phyloP scores from a whole-genome alignment of 2,113 vertebrate genomes.

The Scatophagus argus region DNA sequence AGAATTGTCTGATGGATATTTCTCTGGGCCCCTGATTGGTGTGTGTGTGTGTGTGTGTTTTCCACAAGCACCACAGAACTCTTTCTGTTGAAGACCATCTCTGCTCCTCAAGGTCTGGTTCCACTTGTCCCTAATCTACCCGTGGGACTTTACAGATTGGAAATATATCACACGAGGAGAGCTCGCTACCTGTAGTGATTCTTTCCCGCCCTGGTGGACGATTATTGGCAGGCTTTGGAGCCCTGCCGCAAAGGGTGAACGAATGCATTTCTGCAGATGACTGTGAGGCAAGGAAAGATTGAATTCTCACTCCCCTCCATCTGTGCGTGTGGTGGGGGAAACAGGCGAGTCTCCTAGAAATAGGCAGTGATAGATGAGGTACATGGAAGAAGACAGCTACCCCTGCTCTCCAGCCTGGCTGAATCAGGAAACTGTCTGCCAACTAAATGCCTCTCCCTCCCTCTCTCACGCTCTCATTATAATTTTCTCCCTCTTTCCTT shows the following conservation, averaged over 20 bases:
- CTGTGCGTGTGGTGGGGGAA: constrained; percentile 66
- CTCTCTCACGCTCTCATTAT: constrained; percentile 74
- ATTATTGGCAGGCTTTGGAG: constrained; percentile 74
- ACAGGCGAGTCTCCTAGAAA: constrained; percentile 75
- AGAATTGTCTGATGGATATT: neutral
- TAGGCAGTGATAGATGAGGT: constrained; percentile 85
- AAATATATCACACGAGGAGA: constrained; percentile 75
- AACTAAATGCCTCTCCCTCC: constrained; percentile 72
- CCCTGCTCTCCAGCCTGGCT: constrained; percentile 80
- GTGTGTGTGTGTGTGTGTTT: neutral
- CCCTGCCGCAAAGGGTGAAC: constrained; percentile 69
- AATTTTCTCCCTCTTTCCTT: constrained; percentile 72
- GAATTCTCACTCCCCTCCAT: constrained; percentile 72
- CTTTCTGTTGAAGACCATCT: constrained; percentile 19
- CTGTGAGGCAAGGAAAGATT: constrained; percentile 81
- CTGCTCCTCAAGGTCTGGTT: constrained; percentile 35
- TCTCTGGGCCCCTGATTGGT: neutral
- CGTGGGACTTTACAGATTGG: constrained; percentile 75
- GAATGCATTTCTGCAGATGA: constrained; percentile 80
- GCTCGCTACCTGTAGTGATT: constrained; percentile 70
- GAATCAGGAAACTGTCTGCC: constrained; percentile 84
- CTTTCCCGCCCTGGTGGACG: constrained; percentile 52
- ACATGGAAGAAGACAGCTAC: constrained; percentile 81
- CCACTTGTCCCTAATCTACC: constrained; percentile 73
- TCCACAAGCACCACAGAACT: constrained; percentile 12